These are phyloP conservation scores for Polyergus mexicanus DNA, from an alignment of 1,140 invertebrate species.

Conservation along the genomic window DNA sequence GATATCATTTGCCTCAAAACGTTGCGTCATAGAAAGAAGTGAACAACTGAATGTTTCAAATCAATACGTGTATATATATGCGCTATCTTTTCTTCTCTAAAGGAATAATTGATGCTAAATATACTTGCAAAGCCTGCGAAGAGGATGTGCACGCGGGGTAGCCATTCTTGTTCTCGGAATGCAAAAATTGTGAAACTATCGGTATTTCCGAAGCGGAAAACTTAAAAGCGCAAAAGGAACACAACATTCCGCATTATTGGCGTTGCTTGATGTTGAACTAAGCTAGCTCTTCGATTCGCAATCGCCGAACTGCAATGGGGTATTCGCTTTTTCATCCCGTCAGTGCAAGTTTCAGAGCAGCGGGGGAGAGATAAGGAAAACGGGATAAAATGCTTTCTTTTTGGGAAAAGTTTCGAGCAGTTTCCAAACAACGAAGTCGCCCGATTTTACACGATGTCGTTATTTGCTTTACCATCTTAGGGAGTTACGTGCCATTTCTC, in stretches of 20 bases:
- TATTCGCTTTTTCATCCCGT: conserved; percentile 35
- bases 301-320: conserved; percentile 3
- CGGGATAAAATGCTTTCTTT: conserved; percentile 45
- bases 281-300: conserved; percentile 37
- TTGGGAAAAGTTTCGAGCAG: conserved; percentile 65
- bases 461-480: conserved; percentile 66
- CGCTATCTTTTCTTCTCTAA: background rate
- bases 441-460: conserved; percentile 51
- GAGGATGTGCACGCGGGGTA: background rate
- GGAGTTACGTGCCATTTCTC: conserved; percentile 47
- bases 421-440: conserved; percentile 66
- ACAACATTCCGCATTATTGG: background rate
- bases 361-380: background rate
- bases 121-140: background rate
- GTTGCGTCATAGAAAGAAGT: conserved; percentile 9
- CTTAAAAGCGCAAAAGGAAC: conserved; percentile 45
- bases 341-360: background rate
- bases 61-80: background rate
- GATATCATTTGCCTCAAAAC: background rate
- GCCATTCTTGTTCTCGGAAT: conserved; percentile 16
- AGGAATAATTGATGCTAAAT: conserved; percentile 34
- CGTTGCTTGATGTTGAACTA: conserved; percentile 5
- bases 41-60: conserved; percentile 23
- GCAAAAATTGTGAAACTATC: conserved; percentile 46
- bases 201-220: conserved; percentile 26